Base-by-base conservation (phyloP, 2,113 vertebrate species). In the Poicephalus meyeri region DNA sequence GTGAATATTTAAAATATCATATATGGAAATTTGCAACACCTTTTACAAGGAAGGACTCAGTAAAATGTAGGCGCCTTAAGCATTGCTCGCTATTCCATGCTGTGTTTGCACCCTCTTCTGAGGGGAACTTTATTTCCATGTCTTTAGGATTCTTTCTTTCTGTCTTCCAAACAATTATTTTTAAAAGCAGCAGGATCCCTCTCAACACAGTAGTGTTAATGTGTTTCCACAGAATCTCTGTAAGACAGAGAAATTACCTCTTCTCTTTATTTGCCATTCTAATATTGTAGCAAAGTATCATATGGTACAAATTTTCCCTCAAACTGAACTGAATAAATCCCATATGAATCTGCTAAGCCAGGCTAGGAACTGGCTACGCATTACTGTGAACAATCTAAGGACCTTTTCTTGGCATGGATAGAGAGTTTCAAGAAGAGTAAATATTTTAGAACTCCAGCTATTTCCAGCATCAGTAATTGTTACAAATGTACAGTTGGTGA, bases 141-240 rank as follows among this genome's bases (percentile, higher is more conserved):
- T 76, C 46, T 76, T 88, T 70, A 46, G 47, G 37, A 82, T 88
- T 91, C 65, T 87, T 49, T 95, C 63, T 84, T 82, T 65, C 42
- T 60, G 37, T 39, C 50, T 80, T 73, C 39, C 71, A 91, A 92
- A 85, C 24, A 81, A 44, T 24, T 26, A 70, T 87, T 87, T 85
- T 81, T 76, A 93, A 91, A 88, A 93, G 52, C 83, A 94, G 73
- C 70, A 77, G 69, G 61, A 90, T 80, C 17, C 37, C 74, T 52
- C 35, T 70, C 80, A 86, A 84, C 71, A 63, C 41, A 83, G 50
- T 86, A 66, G 35, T 80, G 42, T 60, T 84, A 89, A 76, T 63
- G 56, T 71, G 42, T 73, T 93, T 91, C 58, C 42, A 44, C 47
- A 90, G 69, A 90, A 86, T 47, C 8, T 86, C 52, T 86, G 39